A percentile compares a stretch with the other conserved stretches of the same genome.
phyloP scores from a whole-genome alignment of 2,113 vertebrate species.

The Bucco capensis region DNA sequence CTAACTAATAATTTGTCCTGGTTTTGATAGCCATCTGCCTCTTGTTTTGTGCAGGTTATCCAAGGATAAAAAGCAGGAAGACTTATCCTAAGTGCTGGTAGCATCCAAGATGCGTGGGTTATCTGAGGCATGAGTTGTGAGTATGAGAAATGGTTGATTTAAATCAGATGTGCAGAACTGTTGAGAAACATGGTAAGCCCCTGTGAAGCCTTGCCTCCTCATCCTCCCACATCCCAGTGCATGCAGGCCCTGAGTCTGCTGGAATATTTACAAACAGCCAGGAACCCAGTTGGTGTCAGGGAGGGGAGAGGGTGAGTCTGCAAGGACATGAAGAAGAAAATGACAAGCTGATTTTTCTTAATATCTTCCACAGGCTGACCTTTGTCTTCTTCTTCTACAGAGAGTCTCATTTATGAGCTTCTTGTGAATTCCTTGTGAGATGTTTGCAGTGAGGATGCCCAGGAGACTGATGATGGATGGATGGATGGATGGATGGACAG shows the following conservation, averaged over 20 bases:
- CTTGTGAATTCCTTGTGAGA: neutral
- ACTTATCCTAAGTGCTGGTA: neutral
- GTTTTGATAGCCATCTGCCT: neutral
- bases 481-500: neutral
- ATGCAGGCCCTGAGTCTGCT: fast-evolving
- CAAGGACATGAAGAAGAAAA: neutral
- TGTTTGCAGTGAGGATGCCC: neutral
- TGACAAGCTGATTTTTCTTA: neutral
- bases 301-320: neutral
- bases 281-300: neutral
- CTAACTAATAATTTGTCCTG: neutral
- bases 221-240: neutral
- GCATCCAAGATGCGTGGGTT: neutral
- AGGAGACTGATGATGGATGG: neutral
- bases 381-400: neutral
- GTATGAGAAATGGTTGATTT: neutral
- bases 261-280: neutral
- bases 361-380: neutral
- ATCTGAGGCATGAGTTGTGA: neutral
- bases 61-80: neutral
- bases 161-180: neutral
- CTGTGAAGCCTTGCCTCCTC: neutral
- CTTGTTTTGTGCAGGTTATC: neutral
- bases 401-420: neutral
- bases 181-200: neutral